Base-by-base conservation (phyloP, 2,113 vertebrate species). In the Gila orcuttii region DNA sequence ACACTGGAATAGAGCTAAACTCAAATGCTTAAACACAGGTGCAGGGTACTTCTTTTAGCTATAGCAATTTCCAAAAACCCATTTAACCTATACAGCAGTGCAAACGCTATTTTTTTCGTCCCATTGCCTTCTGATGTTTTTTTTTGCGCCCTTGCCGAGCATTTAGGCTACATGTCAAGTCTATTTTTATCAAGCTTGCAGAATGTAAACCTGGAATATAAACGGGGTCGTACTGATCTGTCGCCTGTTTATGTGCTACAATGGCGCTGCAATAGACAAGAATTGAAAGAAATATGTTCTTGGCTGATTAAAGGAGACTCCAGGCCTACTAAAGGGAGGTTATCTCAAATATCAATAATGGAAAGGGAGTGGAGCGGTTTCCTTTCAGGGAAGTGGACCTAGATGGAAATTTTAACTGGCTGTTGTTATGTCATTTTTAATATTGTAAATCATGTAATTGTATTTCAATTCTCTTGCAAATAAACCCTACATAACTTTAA, bases 11-110 rank as follows among this genome's bases (percentile, higher is more conserved):
- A 55, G 47, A 86, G 88, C 83, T 69, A 68, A 68, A 85, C 21
- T 85, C 78, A 86, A 87, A 89, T 73, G 62, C 68, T 55, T 64
- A 60, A 81, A 71, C 90, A 89, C 91, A 94, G 91, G 92, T 94
- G 93, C 79, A 50, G 64, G 39, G 15, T 52, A 42, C 55, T 50
- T 85, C 52, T 9, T 55, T 69, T 31, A 19, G 15, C 50, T 55
- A 69, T 68, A 23, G 36, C 47, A 80, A 28, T 81, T 83, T 73
- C 84, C 42, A 10, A 28, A 57, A 68, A 66, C 52, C 39, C 15
- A 2, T 80, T 80, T 64, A 64, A 64, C 39, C n/a, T 10, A 11
- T 25, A n/a, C 6, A 62, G 23, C 12, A 4, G 23, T 11, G 78
- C 10, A 31, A 76, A 12, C 11, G 11, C 21, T 10, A 6, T 47